Conservation (phyloP, 2,113 vertebrate species). For the Burhinus bistriatus region DNA sequence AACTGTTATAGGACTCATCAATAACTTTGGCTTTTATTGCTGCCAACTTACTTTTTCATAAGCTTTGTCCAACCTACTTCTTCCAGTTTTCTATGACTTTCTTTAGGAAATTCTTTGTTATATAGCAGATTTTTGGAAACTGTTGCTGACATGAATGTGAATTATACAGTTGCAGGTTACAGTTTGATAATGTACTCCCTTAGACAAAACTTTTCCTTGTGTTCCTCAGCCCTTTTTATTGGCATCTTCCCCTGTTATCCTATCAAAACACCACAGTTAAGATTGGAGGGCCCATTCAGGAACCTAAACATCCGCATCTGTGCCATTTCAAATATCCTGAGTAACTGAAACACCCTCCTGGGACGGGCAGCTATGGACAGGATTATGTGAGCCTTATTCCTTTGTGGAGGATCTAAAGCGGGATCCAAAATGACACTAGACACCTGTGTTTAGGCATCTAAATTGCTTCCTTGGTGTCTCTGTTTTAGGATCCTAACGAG, state of each 20-base stretch:
- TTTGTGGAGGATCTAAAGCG: background rate
- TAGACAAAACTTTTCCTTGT: background rate
- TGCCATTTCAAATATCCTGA: background rate
- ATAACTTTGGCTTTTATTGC: background rate
- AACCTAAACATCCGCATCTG: background rate
- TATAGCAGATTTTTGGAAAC: background rate
- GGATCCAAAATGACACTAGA: background rate
- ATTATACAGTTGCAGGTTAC: background rate
- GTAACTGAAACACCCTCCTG: background rate
- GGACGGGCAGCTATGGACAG: background rate
- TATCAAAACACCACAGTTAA: background rate
- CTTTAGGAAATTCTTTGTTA: background rate
- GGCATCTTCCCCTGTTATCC: background rate
- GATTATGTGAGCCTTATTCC: background rate
- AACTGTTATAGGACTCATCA: background rate
- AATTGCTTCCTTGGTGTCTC: background rate
- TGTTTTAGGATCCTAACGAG: background rate
- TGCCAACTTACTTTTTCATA: background rate
- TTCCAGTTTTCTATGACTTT: background rate
- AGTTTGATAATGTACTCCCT: background rate
- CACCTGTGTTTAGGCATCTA: background rate
- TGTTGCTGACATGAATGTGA: background rate
- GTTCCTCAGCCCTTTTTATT: background rate
- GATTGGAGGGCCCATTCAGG: background rate
- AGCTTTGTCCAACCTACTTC: background rate